phyloP scores from a whole-genome alignment of 2,113 vertebrate species.

The Cardinalis cardinalis region DNA sequence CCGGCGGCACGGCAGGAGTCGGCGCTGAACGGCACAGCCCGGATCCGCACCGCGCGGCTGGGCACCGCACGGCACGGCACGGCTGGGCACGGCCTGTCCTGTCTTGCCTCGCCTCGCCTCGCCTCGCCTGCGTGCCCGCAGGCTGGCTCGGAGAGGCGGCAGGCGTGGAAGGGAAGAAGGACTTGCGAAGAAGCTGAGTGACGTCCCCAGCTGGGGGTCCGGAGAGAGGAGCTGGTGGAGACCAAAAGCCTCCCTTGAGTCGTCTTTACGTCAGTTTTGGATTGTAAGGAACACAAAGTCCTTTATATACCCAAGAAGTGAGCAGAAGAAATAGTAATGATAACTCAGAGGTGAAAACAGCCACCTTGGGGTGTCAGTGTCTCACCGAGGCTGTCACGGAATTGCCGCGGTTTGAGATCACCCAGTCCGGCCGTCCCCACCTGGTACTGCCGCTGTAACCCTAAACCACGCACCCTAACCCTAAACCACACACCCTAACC shows the following conservation, averaged over 20 bases:
- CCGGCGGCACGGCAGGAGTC: background rate
- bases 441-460: background rate
- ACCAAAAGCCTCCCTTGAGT: background rate
- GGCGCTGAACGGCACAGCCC: too few relatives aligned
- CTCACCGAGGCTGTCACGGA: accelerated
- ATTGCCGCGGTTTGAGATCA: too few relatives aligned
- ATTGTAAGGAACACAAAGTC: too few relatives aligned
- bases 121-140: background rate
- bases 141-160: background rate
- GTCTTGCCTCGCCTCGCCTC: background rate
- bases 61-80: too few relatives aligned
- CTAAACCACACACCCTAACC: too few relatives aligned
- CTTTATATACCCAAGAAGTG: accelerated
- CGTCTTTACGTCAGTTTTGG: background rate
- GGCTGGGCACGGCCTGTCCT: too few relatives aligned
- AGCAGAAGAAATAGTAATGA: background rate
- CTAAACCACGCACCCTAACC: too few relatives aligned
- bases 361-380: accelerated
- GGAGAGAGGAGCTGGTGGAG: background rate
- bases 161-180: background rate
- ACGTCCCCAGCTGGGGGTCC: accelerated
- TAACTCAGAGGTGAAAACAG: background rate
- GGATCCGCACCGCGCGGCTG: too few relatives aligned
- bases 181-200: background rate
- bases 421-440: too few relatives aligned